These are phyloP conservation scores for Craseonycteris thonglongyai DNA, from an alignment of 2,113 vertebrate genomes.

Conservation along the genomic window DNA sequence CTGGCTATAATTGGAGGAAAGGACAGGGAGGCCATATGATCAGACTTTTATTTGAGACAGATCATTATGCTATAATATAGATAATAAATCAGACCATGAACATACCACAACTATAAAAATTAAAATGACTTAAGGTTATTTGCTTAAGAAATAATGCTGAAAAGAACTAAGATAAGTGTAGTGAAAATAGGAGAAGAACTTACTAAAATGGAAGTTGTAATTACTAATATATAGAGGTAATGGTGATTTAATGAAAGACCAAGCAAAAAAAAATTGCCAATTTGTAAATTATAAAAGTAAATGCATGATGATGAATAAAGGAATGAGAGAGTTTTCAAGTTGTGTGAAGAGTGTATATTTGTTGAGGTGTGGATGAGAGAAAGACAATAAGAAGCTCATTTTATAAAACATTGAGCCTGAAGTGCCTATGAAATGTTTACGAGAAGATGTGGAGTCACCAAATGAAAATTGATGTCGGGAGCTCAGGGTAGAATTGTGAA, in stretches of 20 bases:
- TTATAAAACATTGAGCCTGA: background rate
- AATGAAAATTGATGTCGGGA: background rate
- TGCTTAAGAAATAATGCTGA: background rate
- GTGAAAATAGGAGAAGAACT: background rate
- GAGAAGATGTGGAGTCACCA: background rate
- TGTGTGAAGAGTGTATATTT: too few relatives aligned
- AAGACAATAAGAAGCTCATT: background rate
- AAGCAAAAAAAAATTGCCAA: background rate
- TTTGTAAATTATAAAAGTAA: background rate
- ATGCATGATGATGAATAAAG: background rate
- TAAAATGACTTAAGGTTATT: background rate
- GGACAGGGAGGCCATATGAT: accelerated
- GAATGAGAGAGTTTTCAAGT: background rate
- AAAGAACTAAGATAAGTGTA: background rate
- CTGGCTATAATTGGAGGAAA: background rate
- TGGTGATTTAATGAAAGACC: background rate
- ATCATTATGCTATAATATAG: background rate
- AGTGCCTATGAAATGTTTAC: background rate
- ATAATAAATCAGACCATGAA: background rate
- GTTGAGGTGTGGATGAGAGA: background rate
- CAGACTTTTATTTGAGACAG: background rate
- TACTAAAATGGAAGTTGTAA: background rate
- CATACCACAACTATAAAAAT: background rate
- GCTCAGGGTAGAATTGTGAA: background rate
- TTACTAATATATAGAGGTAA: background rate